Conservation (phyloP, 2,888 invertebrate genomes). For the Proisotoma minuta region DNA sequence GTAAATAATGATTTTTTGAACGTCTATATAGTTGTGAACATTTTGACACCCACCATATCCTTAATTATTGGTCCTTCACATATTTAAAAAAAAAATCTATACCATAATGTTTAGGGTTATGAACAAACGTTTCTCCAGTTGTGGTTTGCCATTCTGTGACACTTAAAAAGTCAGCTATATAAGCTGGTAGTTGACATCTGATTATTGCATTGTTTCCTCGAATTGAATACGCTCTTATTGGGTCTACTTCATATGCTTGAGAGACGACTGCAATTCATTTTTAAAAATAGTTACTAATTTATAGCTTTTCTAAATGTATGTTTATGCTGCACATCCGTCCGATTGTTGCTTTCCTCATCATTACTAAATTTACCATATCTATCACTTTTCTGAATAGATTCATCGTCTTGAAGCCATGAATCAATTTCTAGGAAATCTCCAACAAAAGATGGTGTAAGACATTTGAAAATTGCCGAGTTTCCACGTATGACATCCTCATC, state of each 20-base stretch:
- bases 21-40: too few species aligned
- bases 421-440: slow-evolving; percentile 68
- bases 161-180: slow-evolving; percentile 85
- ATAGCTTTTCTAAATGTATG: background rate
- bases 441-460: slow-evolving; percentile 69
- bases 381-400: slow-evolving; percentile 39
- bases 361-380: slow-evolving; percentile 31
- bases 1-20: background rate
- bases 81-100: slow-evolving; percentile 7
- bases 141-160: slow-evolving; percentile 55
- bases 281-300: background rate
- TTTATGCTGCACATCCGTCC: slow-evolving; percentile 1
- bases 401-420: slow-evolving; percentile 66
- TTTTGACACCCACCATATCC: slow-evolving; percentile 29
- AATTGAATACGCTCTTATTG: slow-evolving; percentile 84
- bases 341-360: background rate
- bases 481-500: slow-evolving; percentile 70
- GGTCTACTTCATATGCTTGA: slow-evolving; percentile 75
- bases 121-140: slow-evolving; percentile 40
- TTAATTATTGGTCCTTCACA: slow-evolving; percentile 11
- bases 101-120: slow-evolving; percentile 43
- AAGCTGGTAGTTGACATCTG: slow-evolving; percentile 85
- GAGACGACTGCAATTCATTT: slow-evolving; percentile 63
- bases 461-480: slow-evolving; percentile 67
- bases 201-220: slow-evolving; percentile 77